Evolutionary conservation across 2,888 invertebrate genomes (phyloP).

Genomic region (Priocnemis perturbator): DNA sequence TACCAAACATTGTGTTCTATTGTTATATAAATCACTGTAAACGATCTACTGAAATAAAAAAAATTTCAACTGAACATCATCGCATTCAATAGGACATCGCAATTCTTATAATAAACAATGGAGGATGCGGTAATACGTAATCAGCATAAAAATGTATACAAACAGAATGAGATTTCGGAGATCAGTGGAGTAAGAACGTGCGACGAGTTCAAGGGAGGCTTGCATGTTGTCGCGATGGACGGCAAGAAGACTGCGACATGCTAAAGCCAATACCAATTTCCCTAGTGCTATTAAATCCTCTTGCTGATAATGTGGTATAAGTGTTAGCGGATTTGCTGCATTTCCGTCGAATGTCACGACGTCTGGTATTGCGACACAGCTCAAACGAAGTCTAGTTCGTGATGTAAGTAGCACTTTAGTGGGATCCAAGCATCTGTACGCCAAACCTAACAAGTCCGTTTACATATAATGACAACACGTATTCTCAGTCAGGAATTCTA

Average conservation of each 20-base stretch:
- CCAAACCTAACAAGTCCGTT: slow-evolving; percentile 76
- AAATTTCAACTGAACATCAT: not conserved
- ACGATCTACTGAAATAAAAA: not conserved
- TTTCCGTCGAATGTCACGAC: slow-evolving; percentile 86
- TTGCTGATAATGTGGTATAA: slow-evolving; percentile 88
- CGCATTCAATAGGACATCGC: not conserved
- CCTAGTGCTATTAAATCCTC: slow-evolving; percentile 96
- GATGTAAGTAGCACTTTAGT: slow-evolving; percentile 92
- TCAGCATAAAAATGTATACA: slow-evolving; percentile 45
- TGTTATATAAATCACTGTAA: not conserved
- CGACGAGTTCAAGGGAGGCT: slow-evolving; percentile 91
- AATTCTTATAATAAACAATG: no score
- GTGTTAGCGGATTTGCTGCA: slow-evolving; percentile 80
- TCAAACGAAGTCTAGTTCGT: slow-evolving; percentile 85
- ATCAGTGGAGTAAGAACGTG: slow-evolving; percentile 94
- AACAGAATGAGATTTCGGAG: slow-evolving; percentile 96
- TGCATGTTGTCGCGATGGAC: slow-evolving; percentile 91
- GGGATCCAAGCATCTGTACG: slow-evolving; percentile 91
- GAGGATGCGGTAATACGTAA: slow-evolving; percentile 2
- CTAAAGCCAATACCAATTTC: slow-evolving; percentile 91
- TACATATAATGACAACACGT: slow-evolving; percentile 11
- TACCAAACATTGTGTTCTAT: slow-evolving; percentile 5
- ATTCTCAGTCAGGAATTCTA: not conserved
- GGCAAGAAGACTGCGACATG: slow-evolving; percentile 94
- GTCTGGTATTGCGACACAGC: slow-evolving; percentile 88